These are phyloP conservation scores for Anarsia innoxiella DNA, from an alignment of 2,888 invertebrate genomes.

Conservation along the genomic window DNA sequence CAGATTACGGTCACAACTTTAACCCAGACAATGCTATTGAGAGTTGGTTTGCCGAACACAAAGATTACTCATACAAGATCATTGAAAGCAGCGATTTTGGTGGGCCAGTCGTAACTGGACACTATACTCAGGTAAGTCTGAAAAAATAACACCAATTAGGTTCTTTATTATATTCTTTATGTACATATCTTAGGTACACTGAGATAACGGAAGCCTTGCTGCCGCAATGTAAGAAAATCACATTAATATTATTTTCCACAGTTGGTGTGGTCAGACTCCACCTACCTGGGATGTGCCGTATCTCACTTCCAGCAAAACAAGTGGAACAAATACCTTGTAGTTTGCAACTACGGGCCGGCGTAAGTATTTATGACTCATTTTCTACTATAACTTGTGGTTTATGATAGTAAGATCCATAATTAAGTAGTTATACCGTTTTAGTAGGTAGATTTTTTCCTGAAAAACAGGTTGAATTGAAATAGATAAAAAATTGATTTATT, in stretches of 20 bases:
- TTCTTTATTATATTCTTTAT: not conserved
- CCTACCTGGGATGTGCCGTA: constrained; percentile 49
- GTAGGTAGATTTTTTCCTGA: too few species aligned
- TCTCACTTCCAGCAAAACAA: constrained; percentile 25
- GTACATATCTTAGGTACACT: too few species aligned
- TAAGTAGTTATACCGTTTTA: too few species aligned
- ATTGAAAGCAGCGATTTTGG: not conserved
- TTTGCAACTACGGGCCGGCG: constrained; percentile 61
- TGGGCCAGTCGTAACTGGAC: not conserved
- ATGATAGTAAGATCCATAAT: too few species aligned
- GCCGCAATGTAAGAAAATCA: too few species aligned
- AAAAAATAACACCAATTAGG: not conserved
- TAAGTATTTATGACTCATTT: too few species aligned
- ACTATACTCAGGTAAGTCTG: not conserved
- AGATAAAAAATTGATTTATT: too few species aligned
- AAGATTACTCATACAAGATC: not conserved
- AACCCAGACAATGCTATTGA: not conserved
- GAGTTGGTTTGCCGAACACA: not conserved
- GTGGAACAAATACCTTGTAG: constrained; percentile 39
- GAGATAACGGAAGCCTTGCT: too few species aligned
- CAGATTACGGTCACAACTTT: not conserved
- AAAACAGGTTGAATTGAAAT: too few species aligned
- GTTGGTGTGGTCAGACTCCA: constrained; percentile 55
- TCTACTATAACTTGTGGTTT: too few species aligned
- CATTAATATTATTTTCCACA: constrained; percentile 20